Percentiles rank a stretch among this genome's conserved stretches.
phyloP scores from a whole-genome alignment of 2,113 vertebrate genomes.

The Climacteris rufus region DNA sequence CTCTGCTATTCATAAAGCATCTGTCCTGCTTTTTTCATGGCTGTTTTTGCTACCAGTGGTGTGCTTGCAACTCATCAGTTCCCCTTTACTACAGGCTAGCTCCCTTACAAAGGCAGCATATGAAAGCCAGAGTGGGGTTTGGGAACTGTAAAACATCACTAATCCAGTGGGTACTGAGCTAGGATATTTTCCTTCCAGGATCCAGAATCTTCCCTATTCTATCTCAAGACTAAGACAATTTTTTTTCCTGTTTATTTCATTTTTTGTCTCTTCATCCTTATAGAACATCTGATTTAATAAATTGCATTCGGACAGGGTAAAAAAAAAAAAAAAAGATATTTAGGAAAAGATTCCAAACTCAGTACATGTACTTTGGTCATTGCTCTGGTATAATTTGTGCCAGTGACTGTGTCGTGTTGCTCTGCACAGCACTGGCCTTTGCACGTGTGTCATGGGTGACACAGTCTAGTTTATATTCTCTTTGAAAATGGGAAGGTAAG shows the following conservation, averaged over 20 bases:
- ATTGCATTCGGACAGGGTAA: neutral
- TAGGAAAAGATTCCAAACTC: neutral
- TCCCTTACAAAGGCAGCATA: neutral
- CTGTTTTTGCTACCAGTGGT: neutral
- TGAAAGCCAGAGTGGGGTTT: neutral
- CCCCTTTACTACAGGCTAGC: neutral
- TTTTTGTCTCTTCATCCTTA: neutral
- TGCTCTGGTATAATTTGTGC: neutral
- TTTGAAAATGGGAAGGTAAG: neutral
- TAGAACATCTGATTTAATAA: neutral
- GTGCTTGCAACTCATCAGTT: neutral
- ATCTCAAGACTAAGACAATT: neutral
- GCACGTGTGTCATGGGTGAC: neutral
- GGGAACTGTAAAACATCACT: neutral
- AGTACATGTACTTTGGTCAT: neutral
- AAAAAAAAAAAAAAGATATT: neutral
- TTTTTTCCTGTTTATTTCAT: rapidly evolving
- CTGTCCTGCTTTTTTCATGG: neutral
- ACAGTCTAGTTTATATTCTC: neutral
- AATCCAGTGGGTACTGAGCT: neutral
- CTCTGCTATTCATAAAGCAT: neutral
- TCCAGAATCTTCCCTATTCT: neutral
- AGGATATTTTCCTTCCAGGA: neutral
- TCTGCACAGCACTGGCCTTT: neutral
- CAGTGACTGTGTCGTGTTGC: neutral